Evolutionary conservation across 2,888 invertebrate genomes (phyloP), one percentile per base, ranked within the genome.

Genomic region (Troglohyphantes excavatus): DNA sequence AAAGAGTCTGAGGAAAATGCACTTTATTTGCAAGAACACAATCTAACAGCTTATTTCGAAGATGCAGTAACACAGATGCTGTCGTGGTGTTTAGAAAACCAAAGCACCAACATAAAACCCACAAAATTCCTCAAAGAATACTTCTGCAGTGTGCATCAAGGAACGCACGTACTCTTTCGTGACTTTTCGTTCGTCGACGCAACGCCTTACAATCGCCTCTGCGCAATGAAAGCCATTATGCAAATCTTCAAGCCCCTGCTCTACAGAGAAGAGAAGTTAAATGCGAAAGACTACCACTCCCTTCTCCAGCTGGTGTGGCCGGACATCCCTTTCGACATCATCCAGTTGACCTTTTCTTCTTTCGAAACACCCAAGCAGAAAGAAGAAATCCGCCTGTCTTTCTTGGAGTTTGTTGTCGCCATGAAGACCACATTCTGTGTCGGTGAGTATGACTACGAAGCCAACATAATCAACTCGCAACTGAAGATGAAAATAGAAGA

Each of bases 81-180:
- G 27, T 85, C 85, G 3, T 61, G 75, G 23, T 75, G 83, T 1
- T 68, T 85, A 63, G 91, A 91, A 53, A 88, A 75, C 29, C 72
- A 83, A 17, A 75, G 70, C 21, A 73, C 68, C 23, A 88, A 79
- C 68, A 81, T 82, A n/a, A 91, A 91, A 23, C 89, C 89, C 9
- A 59, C 76, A 0, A 90, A 90, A 59, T 91, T 91, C 63, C 76
- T 90, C 11, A 83, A 87, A 21, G 91, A 91, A 33, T 91, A 91
- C 70, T 91, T 91, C 72, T 67, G 86, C 9, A 91, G 91, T 78
- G 91, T 91, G 13, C 91, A 91, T 43, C 91, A 91, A 81, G 91
- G 91, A 43, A 86, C 90, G 29, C 91, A 91, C 65, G 67, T 91
- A 23, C 23, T 91, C 13, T 90, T 91, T 67, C 89, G 91, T n/a